These are phyloP conservation scores for Acrossocheilus wenchowensis DNA, from an alignment of 2,797 vertebrate genomes.

Conservation along the genomic window DNA sequence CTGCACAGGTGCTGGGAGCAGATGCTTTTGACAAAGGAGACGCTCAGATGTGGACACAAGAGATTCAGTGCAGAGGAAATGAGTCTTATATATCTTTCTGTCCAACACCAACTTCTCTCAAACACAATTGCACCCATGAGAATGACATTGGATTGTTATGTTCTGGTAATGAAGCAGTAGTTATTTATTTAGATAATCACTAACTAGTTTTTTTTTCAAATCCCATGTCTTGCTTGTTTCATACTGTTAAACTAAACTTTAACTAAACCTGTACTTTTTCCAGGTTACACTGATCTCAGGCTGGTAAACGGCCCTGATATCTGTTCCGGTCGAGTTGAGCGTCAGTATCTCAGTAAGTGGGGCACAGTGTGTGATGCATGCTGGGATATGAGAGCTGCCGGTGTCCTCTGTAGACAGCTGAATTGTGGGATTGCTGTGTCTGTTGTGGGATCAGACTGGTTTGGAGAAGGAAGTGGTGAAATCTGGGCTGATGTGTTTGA, in stretches of 20 bases:
- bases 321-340: neutral
- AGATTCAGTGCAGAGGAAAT: constrained; percentile 53
- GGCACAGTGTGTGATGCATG: neutral
- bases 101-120: neutral
- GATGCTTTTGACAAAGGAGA: constrained; percentile 56
- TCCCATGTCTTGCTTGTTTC: too few relatives aligned
- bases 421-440: neutral
- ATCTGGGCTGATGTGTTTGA: too few relatives aligned
- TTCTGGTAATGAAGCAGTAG: constrained; percentile 62
- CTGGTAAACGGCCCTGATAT: neutral
- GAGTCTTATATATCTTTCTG: too few relatives aligned
- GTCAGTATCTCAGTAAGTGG: neutral
- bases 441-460: too few relatives aligned
- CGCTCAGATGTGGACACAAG: constrained; percentile 66
- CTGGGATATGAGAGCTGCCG: neutral
- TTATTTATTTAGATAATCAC: too few relatives aligned
- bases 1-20: too few relatives aligned
- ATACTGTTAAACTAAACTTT: too few relatives aligned
- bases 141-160: constrained; percentile 67
- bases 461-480: too few relatives aligned
- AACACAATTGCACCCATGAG: constrained; percentile 60
- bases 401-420: constrained; percentile 6
- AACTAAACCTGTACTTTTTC: neutral
- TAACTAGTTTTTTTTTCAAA: too few relatives aligned
- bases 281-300: neutral